phyloP scores from a whole-genome alignment of 1,140 invertebrate species.

The Hylyphantes graminicola region DNA sequence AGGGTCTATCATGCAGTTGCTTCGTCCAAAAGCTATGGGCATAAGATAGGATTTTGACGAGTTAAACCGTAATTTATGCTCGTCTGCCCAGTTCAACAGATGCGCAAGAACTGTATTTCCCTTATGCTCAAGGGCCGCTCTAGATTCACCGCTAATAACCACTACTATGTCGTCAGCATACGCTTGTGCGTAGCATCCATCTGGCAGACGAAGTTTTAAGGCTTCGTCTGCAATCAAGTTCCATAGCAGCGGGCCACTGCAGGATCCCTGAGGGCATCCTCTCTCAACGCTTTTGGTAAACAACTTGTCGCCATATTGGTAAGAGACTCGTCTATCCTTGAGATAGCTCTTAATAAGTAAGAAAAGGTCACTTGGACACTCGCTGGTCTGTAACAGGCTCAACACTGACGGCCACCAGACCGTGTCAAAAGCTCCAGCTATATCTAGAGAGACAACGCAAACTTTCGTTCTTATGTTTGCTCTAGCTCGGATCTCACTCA shows the following conservation, averaged over 20 bases:
- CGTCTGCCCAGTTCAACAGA: not conserved
- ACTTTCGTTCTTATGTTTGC: not conserved
- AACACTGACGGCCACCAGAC: not conserved
- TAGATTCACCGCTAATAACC: not conserved
- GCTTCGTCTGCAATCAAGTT: not conserved
- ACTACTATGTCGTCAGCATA: not conserved
- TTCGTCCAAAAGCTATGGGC: not conserved
- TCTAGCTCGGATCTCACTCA: not conserved
- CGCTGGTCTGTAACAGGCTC: not conserved
- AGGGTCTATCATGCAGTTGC: not conserved
- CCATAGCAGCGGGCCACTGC: not conserved
- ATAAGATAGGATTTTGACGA: not conserved
- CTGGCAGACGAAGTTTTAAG: not conserved
- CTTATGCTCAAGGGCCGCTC: not conserved
- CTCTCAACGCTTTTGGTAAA: too few species aligned
- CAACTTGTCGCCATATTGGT: accelerated
- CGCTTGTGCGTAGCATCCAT: not conserved
- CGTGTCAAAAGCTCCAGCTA: not conserved
- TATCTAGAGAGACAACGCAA: not conserved
- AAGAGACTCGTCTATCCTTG: not conserved
- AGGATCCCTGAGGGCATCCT: not conserved
- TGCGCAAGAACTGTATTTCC: too few species aligned
- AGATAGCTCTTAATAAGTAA: not conserved
- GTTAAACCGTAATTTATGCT: not conserved
- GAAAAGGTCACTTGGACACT: not conserved